Base-by-base conservation (phyloP, 1,140 invertebrate species). In the Matsumurasca onukii region DNA sequence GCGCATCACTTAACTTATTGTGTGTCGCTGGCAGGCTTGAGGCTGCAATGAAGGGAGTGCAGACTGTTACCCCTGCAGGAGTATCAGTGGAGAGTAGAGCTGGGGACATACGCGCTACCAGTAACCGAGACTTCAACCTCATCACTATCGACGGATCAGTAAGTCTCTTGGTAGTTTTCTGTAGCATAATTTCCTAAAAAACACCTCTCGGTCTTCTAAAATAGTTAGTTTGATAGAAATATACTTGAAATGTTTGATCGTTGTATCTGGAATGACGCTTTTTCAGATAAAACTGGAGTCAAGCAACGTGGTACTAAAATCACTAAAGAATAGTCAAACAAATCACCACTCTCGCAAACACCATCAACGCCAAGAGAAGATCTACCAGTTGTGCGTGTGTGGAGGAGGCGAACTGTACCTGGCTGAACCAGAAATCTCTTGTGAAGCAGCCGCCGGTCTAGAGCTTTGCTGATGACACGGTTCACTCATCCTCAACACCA, bases 41-140 rank as follows among this genome's bases (percentile, higher is more conserved):
- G 25, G 15, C 55, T 2, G 55, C 25, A 1, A 27, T 27, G 22
- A 59, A 59, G n/a, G 25, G 55, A 2, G 55, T 59, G 2, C 22
- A 59, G n/a, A 27, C 30, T 27, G 55, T 25, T 2, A 59, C 55
- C 3, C 55, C 55, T 27, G 55, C 55, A 9, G 55, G 55, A 9
- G 24, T 59, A 9, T 59, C 55, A 15, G 30, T 59, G 30, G 55
- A 59, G 55, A 59, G 55, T 27, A 25, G 55, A 5, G 55, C 55
- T 2, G 55, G 55, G 5, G 55, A 59, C 55, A 59, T 59, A 2
- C 55, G 15, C 15, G 55, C 24, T 22, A 27, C 55, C 55, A 29
- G 55, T 27, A 2, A 59, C 25, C 55, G 30, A 12, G 55, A 59
- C 24, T 12, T 59, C 15, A 59, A 25, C 55, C 55, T 59, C 22